A percentile compares a stretch with the other conserved stretches of the same genome.
phyloP scores from a whole-genome alignment of 2,113 vertebrate genomes.

The Seriola dumerili region DNA sequence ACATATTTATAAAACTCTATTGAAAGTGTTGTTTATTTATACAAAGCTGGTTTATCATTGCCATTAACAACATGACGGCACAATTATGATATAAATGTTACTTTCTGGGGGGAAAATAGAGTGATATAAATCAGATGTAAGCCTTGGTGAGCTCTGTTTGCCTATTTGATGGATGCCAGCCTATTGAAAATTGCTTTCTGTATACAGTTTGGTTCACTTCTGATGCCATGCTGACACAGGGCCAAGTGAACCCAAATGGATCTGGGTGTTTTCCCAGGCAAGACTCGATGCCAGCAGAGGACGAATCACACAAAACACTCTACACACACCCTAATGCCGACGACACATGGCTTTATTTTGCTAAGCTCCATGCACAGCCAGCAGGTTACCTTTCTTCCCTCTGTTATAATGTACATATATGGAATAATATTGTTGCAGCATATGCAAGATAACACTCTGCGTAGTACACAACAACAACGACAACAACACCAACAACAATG shows the following conservation, averaged over 20 bases:
- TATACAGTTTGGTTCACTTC: constrained; percentile 52
- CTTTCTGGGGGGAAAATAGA: constrained; percentile 8
- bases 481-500: background rate
- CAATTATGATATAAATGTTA: constrained; percentile 40
- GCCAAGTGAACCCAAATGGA: constrained; percentile 66
- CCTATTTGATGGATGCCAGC: constrained; percentile 47
- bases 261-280: constrained; percentile 67
- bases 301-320: constrained; percentile 41
- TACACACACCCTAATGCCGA: constrained; percentile 39
- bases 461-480: background rate
- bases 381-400: background rate
- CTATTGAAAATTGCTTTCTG: constrained; percentile 50
- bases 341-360: constrained; percentile 62
- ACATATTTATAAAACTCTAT: constrained; percentile 30
- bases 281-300: constrained; percentile 43
- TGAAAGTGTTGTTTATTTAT: constrained; percentile 38
- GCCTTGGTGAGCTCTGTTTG: constrained; percentile 30
- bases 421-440: background rate
- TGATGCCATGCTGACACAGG: constrained; percentile 51
- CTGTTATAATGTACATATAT: background rate
- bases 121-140: constrained; percentile 34
- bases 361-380: constrained; percentile 18
- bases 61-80: constrained; percentile 44
- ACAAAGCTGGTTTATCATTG: constrained; percentile 31
- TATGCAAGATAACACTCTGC: background rate